Percentiles rank a stretch among this genome's conserved stretches.
Conservation (phyloP, 2,797 vertebrate species). For the Nannoperca obscura region DNA sequence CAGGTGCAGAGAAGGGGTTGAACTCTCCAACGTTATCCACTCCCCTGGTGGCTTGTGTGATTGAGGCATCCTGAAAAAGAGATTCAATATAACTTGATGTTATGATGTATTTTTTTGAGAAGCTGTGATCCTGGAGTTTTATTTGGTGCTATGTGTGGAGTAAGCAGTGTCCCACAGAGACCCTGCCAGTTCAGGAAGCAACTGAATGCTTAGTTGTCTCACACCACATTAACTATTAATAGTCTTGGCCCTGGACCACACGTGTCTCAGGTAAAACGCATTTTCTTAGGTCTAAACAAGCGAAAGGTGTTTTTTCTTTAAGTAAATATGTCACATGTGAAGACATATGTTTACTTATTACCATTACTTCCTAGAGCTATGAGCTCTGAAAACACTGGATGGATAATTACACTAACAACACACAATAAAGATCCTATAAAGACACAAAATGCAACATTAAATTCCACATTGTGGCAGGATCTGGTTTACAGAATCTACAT, state of each 20-base stretch:
- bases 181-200: conserved; percentile 11
- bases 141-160: background rate
- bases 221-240: conserved; percentile 47
- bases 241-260: background rate
- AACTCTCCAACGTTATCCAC: conserved; percentile 66
- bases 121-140: background rate
- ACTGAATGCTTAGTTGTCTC: background rate
- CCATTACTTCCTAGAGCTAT: background rate
- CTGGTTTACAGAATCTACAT: background rate
- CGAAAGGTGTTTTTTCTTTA: background rate
- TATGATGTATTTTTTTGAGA: background rate
- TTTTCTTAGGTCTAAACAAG: background rate
- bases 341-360: background rate
- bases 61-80: conserved; percentile 82
- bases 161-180: background rate
- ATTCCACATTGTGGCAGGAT: background rate
- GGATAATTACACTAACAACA: background rate
- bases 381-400: background rate
- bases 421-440: fast-evolving
- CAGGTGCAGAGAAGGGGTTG: conserved; percentile 81
- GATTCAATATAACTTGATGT: background rate
- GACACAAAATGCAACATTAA: background rate
- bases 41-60: conserved; percentile 77
- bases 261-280: conserved; percentile 8
- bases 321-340: background rate